Percentiles rank a stretch among this genome's conserved stretches.
phyloP scores from a whole-genome alignment of 2,113 vertebrate species.

The Burhinus bistriatus region DNA sequence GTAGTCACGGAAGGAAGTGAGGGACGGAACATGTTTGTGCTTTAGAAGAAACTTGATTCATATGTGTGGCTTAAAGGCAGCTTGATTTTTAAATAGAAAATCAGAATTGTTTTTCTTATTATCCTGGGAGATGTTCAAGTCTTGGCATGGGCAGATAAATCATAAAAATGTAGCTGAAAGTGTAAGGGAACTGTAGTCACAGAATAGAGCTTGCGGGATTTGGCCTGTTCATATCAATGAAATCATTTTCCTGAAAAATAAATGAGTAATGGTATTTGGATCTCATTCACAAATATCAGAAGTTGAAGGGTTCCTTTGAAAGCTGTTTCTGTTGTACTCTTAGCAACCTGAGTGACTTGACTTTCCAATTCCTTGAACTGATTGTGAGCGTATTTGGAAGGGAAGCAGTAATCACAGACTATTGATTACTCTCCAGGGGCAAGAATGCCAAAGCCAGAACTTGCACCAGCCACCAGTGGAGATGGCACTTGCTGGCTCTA shows the following conservation, averaged over 20 bases:
- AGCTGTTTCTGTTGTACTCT: conserved; percentile 26
- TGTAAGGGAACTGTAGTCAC: background rate
- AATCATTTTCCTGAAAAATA: conserved; percentile 54
- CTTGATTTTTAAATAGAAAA: conserved; percentile 37
- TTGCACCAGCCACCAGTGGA: fast-evolving
- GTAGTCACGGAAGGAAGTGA: background rate
- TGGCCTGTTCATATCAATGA: conserved; percentile 33
- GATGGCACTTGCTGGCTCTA: background rate
- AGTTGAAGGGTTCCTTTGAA: conserved; percentile 45
- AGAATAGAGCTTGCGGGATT: background rate
- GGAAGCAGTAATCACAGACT: background rate
- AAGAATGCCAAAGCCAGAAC: background rate
- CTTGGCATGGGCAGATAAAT: conserved; percentile 21
- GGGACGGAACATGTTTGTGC: background rate
- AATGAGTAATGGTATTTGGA: conserved; percentile 59
- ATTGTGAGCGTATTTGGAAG: conserved; percentile 23
- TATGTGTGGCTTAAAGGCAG: background rate
- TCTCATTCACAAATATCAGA: conserved; percentile 51
- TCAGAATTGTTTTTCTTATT: conserved; percentile 18
- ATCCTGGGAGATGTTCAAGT: conserved; percentile 27
- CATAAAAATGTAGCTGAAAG: background rate
- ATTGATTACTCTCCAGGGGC: conserved; percentile 1
- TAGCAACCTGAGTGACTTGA: conserved; percentile 20
- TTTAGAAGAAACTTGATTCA: conserved; percentile 6
- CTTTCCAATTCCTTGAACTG: conserved; percentile 26